These are phyloP conservation scores for Apis florea DNA, from an alignment of 1,140 invertebrate genomes.

Conservation along the genomic window DNA sequence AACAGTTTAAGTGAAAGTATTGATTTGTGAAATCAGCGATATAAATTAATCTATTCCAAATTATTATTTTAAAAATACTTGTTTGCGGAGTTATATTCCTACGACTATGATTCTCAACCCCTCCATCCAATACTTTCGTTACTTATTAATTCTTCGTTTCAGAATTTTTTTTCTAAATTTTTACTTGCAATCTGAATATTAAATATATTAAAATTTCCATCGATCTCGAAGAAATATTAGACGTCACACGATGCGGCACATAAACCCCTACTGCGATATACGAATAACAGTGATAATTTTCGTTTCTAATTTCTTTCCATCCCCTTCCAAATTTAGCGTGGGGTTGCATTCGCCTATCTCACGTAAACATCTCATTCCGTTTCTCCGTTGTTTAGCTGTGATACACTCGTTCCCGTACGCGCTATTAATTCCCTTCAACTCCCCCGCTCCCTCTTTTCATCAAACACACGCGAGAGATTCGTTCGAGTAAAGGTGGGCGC, in stretches of 20 bases:
- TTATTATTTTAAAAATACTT: too few species aligned
- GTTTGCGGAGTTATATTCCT: too few species aligned
- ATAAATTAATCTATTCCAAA: too few species aligned
- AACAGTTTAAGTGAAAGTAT: too few species aligned
- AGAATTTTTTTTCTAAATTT: too few species aligned
- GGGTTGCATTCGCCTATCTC: slow-evolving; percentile 3
- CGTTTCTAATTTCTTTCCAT: not conserved
- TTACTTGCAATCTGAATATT: too few species aligned
- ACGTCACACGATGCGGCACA: too few species aligned
- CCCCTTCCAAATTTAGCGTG: not conserved
- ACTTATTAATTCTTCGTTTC: too few species aligned
- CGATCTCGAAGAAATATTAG: not conserved
- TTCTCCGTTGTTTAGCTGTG: not conserved
- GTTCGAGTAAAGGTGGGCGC: not conserved
- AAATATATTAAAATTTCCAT: too few species aligned
- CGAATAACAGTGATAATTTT: not conserved
- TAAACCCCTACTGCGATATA: not conserved
- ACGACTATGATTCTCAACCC: too few species aligned
- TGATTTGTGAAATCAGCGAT: too few species aligned
- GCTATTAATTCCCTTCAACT: slow-evolving; percentile 6
- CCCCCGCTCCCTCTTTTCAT: not conserved
- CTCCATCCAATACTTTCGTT: too few species aligned
- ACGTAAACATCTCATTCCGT: slow-evolving; percentile 18
- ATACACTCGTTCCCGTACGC: slow-evolving; percentile 2
- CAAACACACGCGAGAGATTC: not conserved